Evolutionary conservation across 2,888 invertebrate species (phyloP), one percentile per base, ranked within the genome.

Genomic region (Orchestes rusci): DNA sequence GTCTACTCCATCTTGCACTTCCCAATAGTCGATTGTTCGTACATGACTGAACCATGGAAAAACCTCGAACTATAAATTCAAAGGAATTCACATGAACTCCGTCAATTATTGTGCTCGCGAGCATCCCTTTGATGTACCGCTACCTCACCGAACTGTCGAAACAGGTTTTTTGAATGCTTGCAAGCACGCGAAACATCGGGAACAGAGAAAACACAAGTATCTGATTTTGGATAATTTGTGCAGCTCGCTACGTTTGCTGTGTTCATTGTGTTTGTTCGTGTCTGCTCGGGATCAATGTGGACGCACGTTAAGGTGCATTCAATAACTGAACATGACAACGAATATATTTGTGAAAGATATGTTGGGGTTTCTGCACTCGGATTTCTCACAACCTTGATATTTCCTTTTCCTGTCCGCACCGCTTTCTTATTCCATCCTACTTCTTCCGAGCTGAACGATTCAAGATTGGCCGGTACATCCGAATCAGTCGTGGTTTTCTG

Each of bases 81-180:
- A n/a, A n/a, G n/a, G n/a, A n/a, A n/a, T n/a, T n/a, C n/a, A n/a
- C n/a, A n/a, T n/a, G n/a, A n/a, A n/a, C n/a, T n/a, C n/a, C n/a
- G n/a, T n/a, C n/a, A n/a, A n/a, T n/a, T n/a, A n/a, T n/a, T n/a
- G n/a, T n/a, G 23, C 23, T 23, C 23, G 23, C 23, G 5, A 5
- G 23, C 23, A 23, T 23, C 23, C 23, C 23, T 23, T 23, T 23
- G 23, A 23, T 23, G 23, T 23, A 23, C 23, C 23, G 23, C 23
- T 23, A 23, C 23, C 23, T 5, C 7, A 23, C 23, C 23, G 23
- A 23, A 23, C 23, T 7, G 23, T 23, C 23, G 23, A 23, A 23
- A 23, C 10, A 23, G 5, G 23, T 23, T 5, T 23, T 23, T 23
- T 23, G 23, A 10, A 5, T 23, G 23, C 10, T 5, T 23, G 23